A percentile compares a stretch with the other conserved stretches of the same genome.
Conservation (phyloP, 2,888 invertebrate species). For the Galerucella pusilla region DNA sequence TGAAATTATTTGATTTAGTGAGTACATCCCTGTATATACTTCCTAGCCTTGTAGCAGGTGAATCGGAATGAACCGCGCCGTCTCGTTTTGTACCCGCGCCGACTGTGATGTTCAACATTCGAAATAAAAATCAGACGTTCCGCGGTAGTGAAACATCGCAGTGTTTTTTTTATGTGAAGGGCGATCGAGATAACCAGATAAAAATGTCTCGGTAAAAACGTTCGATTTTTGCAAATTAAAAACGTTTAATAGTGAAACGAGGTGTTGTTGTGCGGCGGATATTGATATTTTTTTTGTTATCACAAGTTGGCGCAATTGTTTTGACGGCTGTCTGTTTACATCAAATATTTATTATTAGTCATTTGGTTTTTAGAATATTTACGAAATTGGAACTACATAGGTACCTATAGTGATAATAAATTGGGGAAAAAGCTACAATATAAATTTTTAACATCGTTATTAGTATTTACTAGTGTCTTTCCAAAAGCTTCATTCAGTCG, state of each 20-base stretch:
- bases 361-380: conserved; percentile 25
- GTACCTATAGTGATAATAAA: neutral
- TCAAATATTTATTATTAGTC: conserved; percentile 32
- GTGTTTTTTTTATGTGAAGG: neutral
- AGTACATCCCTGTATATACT: neutral
- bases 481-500: neutral
- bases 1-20: neutral
- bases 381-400: neutral
- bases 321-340: conserved; percentile 39
- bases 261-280: neutral
- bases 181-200: neutral
- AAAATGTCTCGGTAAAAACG: conserved; percentile 2
- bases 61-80: conserved; percentile 60
- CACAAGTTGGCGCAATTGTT: conserved; percentile 24
- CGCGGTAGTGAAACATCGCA: conserved; percentile 45
- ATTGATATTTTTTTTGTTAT: conserved; percentile 10
- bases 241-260: neutral
- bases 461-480: neutral
- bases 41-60: conserved; percentile 63
- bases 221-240: neutral
- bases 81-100: conserved; percentile 15
- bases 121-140: conserved; percentile 59
- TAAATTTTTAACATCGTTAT: neutral
- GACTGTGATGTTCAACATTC: conserved; percentile 8
- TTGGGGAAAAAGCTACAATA: neutral